Conservation (phyloP, 2,888 invertebrate genomes). For the Synergus umbraculus region DNA sequence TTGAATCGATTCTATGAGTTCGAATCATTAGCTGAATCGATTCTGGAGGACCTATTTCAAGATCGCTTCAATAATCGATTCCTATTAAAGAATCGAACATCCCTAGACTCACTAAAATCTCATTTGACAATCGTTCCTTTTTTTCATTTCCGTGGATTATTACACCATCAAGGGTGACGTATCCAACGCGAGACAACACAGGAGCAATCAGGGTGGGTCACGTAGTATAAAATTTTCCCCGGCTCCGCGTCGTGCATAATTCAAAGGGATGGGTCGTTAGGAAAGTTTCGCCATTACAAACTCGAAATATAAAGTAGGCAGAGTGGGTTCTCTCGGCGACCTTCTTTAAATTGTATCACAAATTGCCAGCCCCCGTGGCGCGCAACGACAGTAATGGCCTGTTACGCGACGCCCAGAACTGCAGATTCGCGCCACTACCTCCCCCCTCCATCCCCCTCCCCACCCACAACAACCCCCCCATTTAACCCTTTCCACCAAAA, state of each 20-base stretch:
- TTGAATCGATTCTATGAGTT: too few species aligned
- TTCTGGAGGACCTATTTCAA: too few species aligned
- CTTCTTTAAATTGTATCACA: slow-evolving; percentile 73
- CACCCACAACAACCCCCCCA: too few species aligned
- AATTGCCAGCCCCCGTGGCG: slow-evolving; percentile 61
- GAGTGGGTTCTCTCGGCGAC: slow-evolving; percentile 57
- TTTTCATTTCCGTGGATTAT: slow-evolving; percentile 50
- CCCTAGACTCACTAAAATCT: not conserved
- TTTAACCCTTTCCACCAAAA: not conserved
- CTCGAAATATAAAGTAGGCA: slow-evolving; percentile 61
- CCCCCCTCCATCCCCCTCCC: too few species aligned
- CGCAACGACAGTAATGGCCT: slow-evolving; percentile 60
- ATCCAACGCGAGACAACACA: slow-evolving; percentile 45
- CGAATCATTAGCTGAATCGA: too few species aligned
- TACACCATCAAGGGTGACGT: slow-evolving; percentile 63
- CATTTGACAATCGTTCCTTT: not conserved
- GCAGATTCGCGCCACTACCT: slow-evolving; percentile 35
- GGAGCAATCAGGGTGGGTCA: slow-evolving; percentile 41
- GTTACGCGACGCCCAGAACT: slow-evolving; percentile 59
- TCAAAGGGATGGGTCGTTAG: slow-evolving; percentile 67
- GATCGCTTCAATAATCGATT: too few species aligned
- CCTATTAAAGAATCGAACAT: too few species aligned
- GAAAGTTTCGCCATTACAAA: slow-evolving; percentile 72
- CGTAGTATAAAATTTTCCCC: slow-evolving; percentile 36
- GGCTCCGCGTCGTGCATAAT: slow-evolving; percentile 51